These are phyloP conservation scores for Apocrypta bakeri DNA, from an alignment of 1,140 invertebrate species.

Conservation along the genomic window DNA sequence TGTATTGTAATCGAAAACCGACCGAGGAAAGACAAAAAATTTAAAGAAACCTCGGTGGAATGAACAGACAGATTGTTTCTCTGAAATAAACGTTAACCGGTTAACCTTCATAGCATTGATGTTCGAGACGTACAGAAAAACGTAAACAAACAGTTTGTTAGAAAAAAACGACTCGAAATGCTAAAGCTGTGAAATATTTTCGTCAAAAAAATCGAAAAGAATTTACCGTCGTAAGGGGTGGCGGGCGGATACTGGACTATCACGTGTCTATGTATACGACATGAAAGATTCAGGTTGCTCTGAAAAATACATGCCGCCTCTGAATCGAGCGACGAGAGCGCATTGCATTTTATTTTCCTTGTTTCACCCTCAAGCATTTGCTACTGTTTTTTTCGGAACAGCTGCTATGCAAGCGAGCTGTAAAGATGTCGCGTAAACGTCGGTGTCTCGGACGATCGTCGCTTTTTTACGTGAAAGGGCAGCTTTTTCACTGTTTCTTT, in stretches of 20 bases:
- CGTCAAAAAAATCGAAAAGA: neutral
- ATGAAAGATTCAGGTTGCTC: conserved; percentile 31
- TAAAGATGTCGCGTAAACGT: neutral
- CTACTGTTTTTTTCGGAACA: neutral
- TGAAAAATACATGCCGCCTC: conserved; percentile 37
- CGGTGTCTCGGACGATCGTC: neutral
- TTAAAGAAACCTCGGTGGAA: too few species aligned
- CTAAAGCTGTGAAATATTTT: neutral
- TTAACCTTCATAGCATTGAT: neutral
- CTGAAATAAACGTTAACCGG: neutral
- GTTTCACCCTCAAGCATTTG: neutral
- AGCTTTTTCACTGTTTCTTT: neutral
- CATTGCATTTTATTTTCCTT: neutral
- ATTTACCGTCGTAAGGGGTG: neutral
- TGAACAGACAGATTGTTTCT: too few species aligned
- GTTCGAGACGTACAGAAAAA: neutral
- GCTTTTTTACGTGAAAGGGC: neutral
- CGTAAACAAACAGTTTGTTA: neutral
- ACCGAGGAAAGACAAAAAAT: too few species aligned
- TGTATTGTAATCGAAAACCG: too few species aligned
- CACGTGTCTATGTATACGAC: neutral
- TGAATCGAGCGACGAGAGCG: neutral
- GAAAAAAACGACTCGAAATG: neutral
- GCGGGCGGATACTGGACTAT: neutral
- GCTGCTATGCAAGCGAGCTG: neutral